Evolutionary conservation across 2,888 invertebrate species (phyloP).

Genomic region (Chaetogeoica ovagalla): DNA sequence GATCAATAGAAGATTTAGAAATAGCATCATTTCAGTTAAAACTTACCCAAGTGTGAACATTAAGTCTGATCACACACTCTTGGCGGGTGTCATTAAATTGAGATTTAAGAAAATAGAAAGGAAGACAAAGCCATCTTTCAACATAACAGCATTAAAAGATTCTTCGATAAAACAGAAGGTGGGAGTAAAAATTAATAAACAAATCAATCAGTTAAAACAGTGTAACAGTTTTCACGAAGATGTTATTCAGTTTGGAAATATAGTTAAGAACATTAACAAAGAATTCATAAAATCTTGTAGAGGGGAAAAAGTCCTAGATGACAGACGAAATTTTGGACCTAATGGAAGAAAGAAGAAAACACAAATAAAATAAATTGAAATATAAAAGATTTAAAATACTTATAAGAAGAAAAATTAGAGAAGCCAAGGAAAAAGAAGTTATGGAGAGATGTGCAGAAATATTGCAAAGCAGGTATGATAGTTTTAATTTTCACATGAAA

Average conservation of each 20-base stretch:
- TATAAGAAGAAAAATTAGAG: no score
- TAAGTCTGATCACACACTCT: neutral
- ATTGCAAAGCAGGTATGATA: no score
- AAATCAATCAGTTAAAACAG: neutral
- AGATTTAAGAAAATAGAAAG: neutral
- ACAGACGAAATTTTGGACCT: neutral
- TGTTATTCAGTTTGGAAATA: neutral
- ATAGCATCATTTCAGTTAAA: neutral
- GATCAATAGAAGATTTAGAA: neutral
- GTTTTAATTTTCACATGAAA: no score
- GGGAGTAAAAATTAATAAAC: no score
- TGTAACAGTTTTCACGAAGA: no score
- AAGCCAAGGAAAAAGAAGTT: no score
- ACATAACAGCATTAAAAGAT: no score
- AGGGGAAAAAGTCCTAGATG: neutral
- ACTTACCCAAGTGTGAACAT: neutral
- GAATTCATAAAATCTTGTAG: neutral
- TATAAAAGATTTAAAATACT: no score
- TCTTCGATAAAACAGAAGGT: neutral
- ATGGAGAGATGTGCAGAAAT: no score
- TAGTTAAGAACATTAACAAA: neutral
- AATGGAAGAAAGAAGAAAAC: neutral
- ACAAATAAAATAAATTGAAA: neutral
- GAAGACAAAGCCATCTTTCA: neutral
- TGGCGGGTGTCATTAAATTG: neutral